phyloP scores from a whole-genome alignment of 1,140 invertebrate species.

The Artemia franciscana region DNA sequence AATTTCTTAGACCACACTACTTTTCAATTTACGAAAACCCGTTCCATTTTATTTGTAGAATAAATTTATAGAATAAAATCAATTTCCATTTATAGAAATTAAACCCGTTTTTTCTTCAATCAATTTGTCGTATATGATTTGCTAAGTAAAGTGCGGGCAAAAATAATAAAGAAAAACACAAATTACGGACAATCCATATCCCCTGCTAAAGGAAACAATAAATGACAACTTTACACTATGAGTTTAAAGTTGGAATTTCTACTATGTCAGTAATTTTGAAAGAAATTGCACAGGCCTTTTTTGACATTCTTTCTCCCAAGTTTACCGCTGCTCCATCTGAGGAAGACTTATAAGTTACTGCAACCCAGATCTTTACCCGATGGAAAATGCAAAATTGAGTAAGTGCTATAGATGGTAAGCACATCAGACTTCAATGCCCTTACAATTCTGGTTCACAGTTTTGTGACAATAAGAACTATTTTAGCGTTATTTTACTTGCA shows the following conservation, averaged over 20 bases:
- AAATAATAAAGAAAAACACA: conserved; percentile 1
- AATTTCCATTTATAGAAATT: no score
- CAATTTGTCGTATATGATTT: no score
- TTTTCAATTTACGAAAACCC: no score
- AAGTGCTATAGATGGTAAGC: conserved; percentile 26
- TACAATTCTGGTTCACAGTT: conserved; percentile 20
- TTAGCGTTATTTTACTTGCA: conserved; percentile 25
- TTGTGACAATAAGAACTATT: conserved; percentile 27
- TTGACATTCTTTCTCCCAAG: neutral
- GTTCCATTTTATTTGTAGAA: no score
- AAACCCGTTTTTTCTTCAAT: no score
- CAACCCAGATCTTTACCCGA: neutral
- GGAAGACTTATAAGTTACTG: neutral
- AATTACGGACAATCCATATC: neutral
- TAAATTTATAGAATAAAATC: no score
- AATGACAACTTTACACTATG: neutral
- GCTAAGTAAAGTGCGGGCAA: no score
- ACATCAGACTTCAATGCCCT: conserved; percentile 24
- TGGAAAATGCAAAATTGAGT: conserved; percentile 20
- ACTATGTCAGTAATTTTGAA: neutral
- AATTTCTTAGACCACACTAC: no score
- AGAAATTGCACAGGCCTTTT: neutral
- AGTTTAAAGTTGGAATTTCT: neutral
- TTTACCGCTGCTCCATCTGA: neutral
- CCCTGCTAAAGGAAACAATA: neutral